Evolutionary conservation across 2,797 vertebrate genomes (phyloP).

Genomic region (Coluber constrictor): DNA sequence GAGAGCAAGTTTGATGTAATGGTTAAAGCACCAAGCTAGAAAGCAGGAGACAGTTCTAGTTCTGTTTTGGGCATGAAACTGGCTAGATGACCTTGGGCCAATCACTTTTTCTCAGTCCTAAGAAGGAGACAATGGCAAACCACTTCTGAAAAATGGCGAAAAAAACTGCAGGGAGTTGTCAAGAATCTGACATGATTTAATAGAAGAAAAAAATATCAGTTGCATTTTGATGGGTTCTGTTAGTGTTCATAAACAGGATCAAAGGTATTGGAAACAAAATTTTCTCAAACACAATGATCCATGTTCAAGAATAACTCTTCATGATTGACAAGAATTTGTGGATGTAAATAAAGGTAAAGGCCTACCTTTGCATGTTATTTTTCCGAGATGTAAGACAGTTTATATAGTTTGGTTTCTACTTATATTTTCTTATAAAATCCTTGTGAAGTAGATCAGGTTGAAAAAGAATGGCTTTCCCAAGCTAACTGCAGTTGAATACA

Average conservation of each 20-base stretch:
- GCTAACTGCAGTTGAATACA: not conserved
- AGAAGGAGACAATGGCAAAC: not conserved
- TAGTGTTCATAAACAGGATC: not conserved
- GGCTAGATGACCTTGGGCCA: not conserved
- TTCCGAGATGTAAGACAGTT: not conserved
- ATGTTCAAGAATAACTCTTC: not conserved
- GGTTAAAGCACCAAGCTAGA: not conserved
- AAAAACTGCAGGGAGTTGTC: not conserved
- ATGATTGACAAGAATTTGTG: not conserved
- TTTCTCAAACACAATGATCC: not conserved
- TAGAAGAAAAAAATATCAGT: not conserved
- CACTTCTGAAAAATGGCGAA: not conserved
- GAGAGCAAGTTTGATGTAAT: not conserved
- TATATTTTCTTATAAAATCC: not conserved
- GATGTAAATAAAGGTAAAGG: not conserved
- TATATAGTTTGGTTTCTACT: not conserved
- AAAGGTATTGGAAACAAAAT: not conserved
- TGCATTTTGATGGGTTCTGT: not conserved
- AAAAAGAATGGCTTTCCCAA: not conserved
- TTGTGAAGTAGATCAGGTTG: not conserved
- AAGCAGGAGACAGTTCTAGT: not conserved
- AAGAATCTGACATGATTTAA: not conserved
- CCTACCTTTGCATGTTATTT: not conserved
- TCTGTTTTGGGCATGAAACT: not conserved
- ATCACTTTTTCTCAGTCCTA: not conserved